phyloP scores from a whole-genome alignment of 2,888 invertebrate species.

The Thymelicus lineola region DNA sequence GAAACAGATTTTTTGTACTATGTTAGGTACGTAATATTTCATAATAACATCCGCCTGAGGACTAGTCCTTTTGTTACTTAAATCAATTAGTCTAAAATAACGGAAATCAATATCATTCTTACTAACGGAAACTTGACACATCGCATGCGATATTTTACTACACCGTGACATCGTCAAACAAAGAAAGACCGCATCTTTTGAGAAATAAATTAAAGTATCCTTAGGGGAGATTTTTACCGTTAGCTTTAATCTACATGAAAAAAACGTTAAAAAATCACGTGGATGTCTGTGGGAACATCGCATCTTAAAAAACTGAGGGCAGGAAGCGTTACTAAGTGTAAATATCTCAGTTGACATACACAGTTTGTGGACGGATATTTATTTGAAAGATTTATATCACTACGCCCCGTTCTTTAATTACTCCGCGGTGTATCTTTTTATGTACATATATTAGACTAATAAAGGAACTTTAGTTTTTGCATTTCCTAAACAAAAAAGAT shows the following conservation, averaged over 20 bases:
- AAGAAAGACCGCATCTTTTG: slow-evolving; percentile 75
- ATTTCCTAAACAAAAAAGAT: not conserved
- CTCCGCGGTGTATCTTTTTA: slow-evolving; percentile 25
- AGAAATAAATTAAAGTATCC: slow-evolving; percentile 83
- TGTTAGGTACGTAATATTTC: no score
- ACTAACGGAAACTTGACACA: slow-evolving; percentile 31
- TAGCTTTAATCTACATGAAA: slow-evolving; percentile 75
- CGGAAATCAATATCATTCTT: slow-evolving; percentile 34
- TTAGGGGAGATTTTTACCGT: slow-evolving; percentile 83
- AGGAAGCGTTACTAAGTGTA: slow-evolving; percentile 77
- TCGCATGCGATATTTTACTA: slow-evolving; percentile 54
- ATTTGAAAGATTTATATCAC: slow-evolving; percentile 70
- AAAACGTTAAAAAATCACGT: slow-evolving; percentile 69
- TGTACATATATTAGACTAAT: not conserved
- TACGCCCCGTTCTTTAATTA: slow-evolving; percentile 49
- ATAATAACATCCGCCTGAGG: no score
- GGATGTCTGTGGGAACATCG: slow-evolving; percentile 77
- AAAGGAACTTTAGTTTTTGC: slow-evolving; percentile 1
- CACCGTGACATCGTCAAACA: slow-evolving; percentile 67
- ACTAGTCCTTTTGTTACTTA: not conserved
- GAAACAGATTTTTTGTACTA: no score
- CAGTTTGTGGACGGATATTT: slow-evolving; percentile 73
- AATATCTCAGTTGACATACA: slow-evolving; percentile 76
- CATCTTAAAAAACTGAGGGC: slow-evolving; percentile 68
- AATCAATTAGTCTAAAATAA: slow-evolving; percentile 13